Conservation (phyloP, 2,113 vertebrate species). For the Paralichthys olivaceus region DNA sequence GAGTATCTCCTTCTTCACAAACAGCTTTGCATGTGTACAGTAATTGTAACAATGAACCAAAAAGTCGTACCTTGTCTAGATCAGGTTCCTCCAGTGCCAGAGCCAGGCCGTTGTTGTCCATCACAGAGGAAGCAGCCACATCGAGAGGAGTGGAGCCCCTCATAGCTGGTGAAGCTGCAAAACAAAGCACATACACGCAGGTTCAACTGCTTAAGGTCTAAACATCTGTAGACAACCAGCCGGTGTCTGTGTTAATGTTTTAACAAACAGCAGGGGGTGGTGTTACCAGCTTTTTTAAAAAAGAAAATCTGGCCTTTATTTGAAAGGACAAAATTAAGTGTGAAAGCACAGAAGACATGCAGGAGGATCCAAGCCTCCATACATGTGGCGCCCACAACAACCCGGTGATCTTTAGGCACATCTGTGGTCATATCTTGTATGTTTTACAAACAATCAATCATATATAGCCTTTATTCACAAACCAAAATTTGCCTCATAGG, state of each 20-base stretch:
- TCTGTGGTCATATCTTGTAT: no score
- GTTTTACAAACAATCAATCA: no score
- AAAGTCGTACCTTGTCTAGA: conserved; percentile 88
- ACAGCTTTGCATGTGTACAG: not conserved
- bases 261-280: conserved; percentile 73
- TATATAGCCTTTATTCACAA: no score
- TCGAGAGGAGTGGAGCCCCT: conserved; percentile 97
- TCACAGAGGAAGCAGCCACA: conserved; percentile 97
- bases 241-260: not conserved
- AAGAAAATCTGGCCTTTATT: not conserved
- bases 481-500: no score
- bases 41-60: not conserved
- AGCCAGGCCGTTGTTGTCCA: conserved; percentile 98
- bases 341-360: no score
- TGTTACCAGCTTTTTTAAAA: conserved; percentile 52
- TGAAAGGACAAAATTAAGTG: no score
- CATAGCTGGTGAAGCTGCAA: conserved; percentile 94
- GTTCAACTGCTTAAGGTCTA: not conserved
- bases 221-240: not conserved
- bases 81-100: conserved; percentile 95
- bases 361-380: not conserved
- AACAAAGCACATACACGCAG: conserved; percentile 35
- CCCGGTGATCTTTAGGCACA: no score
- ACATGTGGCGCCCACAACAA: no score
- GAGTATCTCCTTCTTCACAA: not conserved